phyloP scores from a whole-genome alignment of 2,888 invertebrate species.

The Melinaea marsaeus region DNA sequence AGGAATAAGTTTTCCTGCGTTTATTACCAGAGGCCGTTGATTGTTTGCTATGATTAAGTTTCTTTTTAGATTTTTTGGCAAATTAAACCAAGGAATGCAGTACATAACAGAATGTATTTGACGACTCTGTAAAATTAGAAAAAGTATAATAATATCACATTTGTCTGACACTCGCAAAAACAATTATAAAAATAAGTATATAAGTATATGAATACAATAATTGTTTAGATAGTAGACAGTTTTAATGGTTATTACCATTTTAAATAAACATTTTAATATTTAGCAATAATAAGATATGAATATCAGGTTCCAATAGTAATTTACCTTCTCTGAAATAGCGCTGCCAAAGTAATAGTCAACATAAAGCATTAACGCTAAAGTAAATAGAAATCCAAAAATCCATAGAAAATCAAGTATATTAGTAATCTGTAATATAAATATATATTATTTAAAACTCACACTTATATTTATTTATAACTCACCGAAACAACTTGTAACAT shows the following conservation, averaged over 20 bases:
- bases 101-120: background rate
- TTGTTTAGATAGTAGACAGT: too few relatives aligned
- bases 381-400: conserved; percentile 1
- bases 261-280: too few relatives aligned
- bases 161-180: too few relatives aligned
- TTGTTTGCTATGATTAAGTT: background rate
- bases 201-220: too few relatives aligned
- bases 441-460: background rate
- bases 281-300: too few relatives aligned
- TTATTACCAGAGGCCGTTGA: conserved; percentile 2
- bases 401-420: background rate
- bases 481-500: background rate
- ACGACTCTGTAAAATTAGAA: background rate
- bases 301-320: too few relatives aligned
- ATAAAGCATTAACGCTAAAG: background rate
- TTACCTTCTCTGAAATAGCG: conserved; percentile 1
- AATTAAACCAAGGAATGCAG: background rate
- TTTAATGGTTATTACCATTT: too few relatives aligned
- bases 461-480: background rate
- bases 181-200: too few relatives aligned
- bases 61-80: background rate
- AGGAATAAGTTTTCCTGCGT: conserved; percentile 4
- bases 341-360: background rate
- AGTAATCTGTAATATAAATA: background rate
- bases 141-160: background rate